Evolutionary conservation across 2,113 vertebrate genomes (phyloP), one percentile per base, ranked within the genome.

Genomic region (Casuarius casuarius): DNA sequence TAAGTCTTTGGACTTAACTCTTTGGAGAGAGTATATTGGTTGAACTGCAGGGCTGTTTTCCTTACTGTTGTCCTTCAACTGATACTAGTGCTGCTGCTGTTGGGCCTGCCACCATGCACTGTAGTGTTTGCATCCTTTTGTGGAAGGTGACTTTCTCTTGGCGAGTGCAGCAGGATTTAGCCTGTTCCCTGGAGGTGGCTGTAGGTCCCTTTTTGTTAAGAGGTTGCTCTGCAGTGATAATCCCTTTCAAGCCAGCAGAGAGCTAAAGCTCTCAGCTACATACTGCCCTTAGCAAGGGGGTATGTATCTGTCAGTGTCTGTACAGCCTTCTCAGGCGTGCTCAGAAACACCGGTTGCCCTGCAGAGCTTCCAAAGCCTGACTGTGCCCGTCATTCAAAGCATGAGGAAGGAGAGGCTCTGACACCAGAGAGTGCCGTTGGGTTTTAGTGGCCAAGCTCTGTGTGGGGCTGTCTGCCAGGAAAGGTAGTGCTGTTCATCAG

Each of bases 91-190:
- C 84, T 90, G 80, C 84, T 82, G 44, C 58, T 95, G 61, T 44
- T 66, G 54, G 75, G 79, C 2, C 3, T 23, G 8, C 33, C 31
- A 7, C 16, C 12, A 6, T 70, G 52, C 54, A 5, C 38, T 35
- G 75, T 28, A 62, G 72, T 78, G 38, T 72, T 91, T 26, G 70
- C 89, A 90, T 92, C n/a, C 21, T 95, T 95, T 79, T 58, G 71
- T 59, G 38, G 87, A 95, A 96, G 84, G 92, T 96, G 95, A 88
- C 92, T 95, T 95, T 77, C 85, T 85, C 71, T 70, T 85, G 52
- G 87, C 74, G 79, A 93, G 87, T 66, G 65, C 87, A 90, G 78
- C 68, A 87, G 92, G 72, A 94, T 97, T 95, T 95, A 92, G 87
- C 72, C 20, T 38, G 21, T 91, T 96, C 3, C 7, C 71, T 59